These are phyloP conservation scores for Lysandra coridon DNA, from an alignment of 2,888 invertebrate genomes.

Conservation along the genomic window DNA sequence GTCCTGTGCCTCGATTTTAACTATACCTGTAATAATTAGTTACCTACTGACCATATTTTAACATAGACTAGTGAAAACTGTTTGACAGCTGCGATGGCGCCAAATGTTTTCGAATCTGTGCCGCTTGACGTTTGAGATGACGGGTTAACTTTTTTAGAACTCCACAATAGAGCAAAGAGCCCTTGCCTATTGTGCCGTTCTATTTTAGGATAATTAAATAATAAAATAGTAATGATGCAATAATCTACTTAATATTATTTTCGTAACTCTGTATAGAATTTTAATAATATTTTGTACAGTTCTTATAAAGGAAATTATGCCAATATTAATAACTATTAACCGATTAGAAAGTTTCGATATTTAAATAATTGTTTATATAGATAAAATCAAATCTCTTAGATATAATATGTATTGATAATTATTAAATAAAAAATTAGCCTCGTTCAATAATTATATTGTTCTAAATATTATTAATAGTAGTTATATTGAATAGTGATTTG, in stretches of 20 bases:
- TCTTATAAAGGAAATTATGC: slow-evolving; percentile 36
- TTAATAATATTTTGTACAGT: slow-evolving; percentile 58
- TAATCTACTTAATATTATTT: slow-evolving; percentile 45
- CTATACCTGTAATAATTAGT: slow-evolving; percentile 17
- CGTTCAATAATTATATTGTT: slow-evolving; percentile 73
- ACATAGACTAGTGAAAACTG: not conserved
- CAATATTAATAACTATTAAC: slow-evolving; percentile 43
- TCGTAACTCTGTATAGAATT: slow-evolving; percentile 35
- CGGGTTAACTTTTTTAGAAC: slow-evolving; percentile 65
- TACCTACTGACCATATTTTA: slow-evolving; percentile 17
- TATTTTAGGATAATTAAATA: slow-evolving; percentile 46
- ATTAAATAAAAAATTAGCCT: slow-evolving; percentile 53
- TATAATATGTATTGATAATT: slow-evolving; percentile 49
- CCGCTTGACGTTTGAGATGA: slow-evolving; percentile 44
- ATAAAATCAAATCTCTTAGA: slow-evolving; percentile 61
- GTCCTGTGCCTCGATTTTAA: slow-evolving; percentile 30
- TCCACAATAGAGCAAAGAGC: slow-evolving; percentile 64
- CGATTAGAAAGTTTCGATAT: slow-evolving; percentile 59
- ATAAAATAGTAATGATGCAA: slow-evolving; percentile 46
- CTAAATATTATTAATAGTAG: slow-evolving; percentile 63
- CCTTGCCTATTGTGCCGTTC: slow-evolving; percentile 63
- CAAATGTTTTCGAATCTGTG: slow-evolving; percentile 6
- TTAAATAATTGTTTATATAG: slow-evolving; percentile 47
- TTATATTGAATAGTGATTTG: slow-evolving; percentile 67
- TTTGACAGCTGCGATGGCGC: slow-evolving; percentile 25